These are phyloP conservation scores for Drosophila peninsularis DNA, from an alignment of 2,888 invertebrate genomes.

Conservation along the genomic window DNA sequence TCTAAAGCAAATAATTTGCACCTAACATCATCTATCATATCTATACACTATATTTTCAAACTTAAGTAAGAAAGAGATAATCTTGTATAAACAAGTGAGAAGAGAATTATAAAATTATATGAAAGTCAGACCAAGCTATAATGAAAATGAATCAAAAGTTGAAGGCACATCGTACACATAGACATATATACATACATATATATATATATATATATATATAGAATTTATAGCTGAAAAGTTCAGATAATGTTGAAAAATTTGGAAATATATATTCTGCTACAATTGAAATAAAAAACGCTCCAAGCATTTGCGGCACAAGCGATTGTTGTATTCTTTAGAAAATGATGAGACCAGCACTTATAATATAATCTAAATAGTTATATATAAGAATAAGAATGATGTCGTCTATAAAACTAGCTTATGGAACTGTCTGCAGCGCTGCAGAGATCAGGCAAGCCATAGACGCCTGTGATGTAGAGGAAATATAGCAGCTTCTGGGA, in stretches of 20 bases:
- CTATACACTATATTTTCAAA: conserved; percentile 25
- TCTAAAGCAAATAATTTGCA: conserved; percentile 10
- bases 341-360: not conserved
- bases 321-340: conserved; percentile 26
- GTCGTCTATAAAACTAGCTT: conserved; percentile 39
- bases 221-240: conserved; percentile 27
- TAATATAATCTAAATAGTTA: not conserved
- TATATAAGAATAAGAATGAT: not conserved
- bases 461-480: conserved; percentile 51
- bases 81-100: not conserved
- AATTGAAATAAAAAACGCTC: conserved; percentile 56
- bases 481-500: conserved; percentile 39
- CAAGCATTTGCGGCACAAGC: conserved; percentile 39
- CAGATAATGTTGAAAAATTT: conserved; percentile 47
- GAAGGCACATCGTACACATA: conserved; percentile 14
- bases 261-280: conserved; percentile 73
- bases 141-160: conserved; percentile 16
- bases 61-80: not conserved
- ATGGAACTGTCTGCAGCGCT: conserved; percentile 39
- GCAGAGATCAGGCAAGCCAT: conserved; percentile 39
- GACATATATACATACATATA: conserved; percentile 8
- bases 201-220: conserved; percentile 38
- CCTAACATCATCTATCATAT: conserved; percentile 29
- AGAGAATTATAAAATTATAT: conserved; percentile 15
- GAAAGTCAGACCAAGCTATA: conserved; percentile 38